Evolutionary conservation across 2,888 invertebrate species (phyloP), one percentile per base, ranked within the genome.

Genomic region (Lomographa bimaculata): DNA sequence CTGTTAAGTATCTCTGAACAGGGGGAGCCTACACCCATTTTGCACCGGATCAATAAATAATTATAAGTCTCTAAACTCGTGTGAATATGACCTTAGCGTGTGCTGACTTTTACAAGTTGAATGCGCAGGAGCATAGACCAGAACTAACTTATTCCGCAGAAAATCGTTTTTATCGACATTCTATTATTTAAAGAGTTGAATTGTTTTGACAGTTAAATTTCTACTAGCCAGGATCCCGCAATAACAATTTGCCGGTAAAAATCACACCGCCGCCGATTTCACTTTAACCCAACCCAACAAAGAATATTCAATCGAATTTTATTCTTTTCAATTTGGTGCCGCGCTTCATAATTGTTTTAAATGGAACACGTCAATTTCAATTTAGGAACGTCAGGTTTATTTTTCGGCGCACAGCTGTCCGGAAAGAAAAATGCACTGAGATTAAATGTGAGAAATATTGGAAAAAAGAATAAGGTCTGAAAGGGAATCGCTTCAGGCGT

Each of bases 311-410:
- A 84, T 83, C 75, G 67, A 66, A 73, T 73, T 80, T 71, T 63
- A 82, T 84, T 82, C 76, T 78, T 80, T 76, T 75, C 75, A 82
- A 86, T 83, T 82, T 64, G 58, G 62, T 57, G 60, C 62, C 61
- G 57, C 64, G 68, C 64, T 67, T 67, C 69, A 63, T 84, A 74
- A 79, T 82, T 85, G 80, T 82, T 85, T 83, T 81, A 79, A 86
- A 83, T 79, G 77, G 80, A 78, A 79, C 80, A 76, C 82, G 87
- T 86, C 86, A 81, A 76, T 85, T 79, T 84, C 74, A 86, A 86
- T 86, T 82, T 73, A 48, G 61, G 64, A 71, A 71, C 74, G 70
- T 52, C 64, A 62, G 68, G 72, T 74, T 79, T 79, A 69, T 71
- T 71, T 71, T 73, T 71, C 69, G 60, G 28, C 44, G 56, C 73